These are phyloP conservation scores for Nibea coibor DNA, from an alignment of 2,113 vertebrate species.

Conservation along the genomic window DNA sequence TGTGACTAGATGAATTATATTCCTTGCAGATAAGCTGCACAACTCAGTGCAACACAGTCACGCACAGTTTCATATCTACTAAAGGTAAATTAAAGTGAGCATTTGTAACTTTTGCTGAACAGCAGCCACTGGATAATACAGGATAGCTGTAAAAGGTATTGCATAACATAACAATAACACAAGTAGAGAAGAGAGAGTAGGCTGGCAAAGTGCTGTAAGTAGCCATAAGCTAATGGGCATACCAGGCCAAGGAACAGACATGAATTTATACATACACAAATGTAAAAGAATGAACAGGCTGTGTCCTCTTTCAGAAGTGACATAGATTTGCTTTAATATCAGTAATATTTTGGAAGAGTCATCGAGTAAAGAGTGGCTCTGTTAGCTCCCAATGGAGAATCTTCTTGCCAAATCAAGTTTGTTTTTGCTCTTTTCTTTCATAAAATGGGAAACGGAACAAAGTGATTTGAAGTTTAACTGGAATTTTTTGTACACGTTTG, in stretches of 20 bases:
- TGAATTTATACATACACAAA: too few relatives aligned
- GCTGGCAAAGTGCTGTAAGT: background rate
- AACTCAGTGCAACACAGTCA: too few relatives aligned
- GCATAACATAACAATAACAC: background rate
- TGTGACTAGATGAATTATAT: too few relatives aligned
- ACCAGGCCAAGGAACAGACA: background rate
- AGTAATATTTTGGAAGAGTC: slow-evolving; percentile 1
- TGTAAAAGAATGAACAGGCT: background rate
- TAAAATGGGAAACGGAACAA: background rate
- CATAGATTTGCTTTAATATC: background rate
- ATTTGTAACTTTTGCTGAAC: background rate
- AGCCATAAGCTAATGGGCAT: background rate
- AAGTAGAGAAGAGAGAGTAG: background rate
- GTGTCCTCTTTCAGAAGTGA: background rate
- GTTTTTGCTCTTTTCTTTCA: background rate
- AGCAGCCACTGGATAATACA: background rate
- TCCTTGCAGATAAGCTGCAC: too few relatives aligned
- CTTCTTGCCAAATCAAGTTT: background rate
- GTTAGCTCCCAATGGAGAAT: background rate
- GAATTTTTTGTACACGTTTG: background rate
- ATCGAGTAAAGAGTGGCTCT: background rate
- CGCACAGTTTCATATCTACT: too few relatives aligned
- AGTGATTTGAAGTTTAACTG: slow-evolving; percentile 19
- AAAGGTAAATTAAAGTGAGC: background rate
- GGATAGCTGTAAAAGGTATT: background rate